These are phyloP conservation scores for Phymatocera aterrima DNA, from an alignment of 2,888 invertebrate genomes.

Conservation along the genomic window DNA sequence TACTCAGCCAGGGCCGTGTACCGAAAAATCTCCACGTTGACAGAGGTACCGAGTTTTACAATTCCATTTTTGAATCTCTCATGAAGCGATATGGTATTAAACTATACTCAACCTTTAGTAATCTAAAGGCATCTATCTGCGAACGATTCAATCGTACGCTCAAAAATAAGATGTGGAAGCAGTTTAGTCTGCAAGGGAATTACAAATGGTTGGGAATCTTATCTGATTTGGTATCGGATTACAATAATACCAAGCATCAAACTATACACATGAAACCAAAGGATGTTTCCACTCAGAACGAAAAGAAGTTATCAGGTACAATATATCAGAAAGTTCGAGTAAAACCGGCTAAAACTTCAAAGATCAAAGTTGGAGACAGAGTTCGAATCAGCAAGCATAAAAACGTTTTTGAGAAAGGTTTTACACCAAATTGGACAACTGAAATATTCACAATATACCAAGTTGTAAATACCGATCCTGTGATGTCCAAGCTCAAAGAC, in stretches of 20 bases:
- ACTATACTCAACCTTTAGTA: too few relatives aligned
- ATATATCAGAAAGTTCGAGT: constrained; percentile 49
- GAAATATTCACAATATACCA: constrained; percentile 65
- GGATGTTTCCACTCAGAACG: constrained; percentile 64
- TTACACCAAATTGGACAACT: constrained; percentile 65
- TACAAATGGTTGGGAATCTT: constrained; percentile 55
- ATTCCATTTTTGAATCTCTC: too few relatives aligned
- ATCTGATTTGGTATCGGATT: constrained; percentile 49
- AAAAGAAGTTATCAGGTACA: constrained; percentile 53
- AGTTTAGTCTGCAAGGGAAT: constrained; percentile 54
- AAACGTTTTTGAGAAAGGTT: too few relatives aligned
- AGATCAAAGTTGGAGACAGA: constrained; percentile 18
- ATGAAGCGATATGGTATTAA: too few relatives aligned
- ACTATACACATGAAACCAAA: constrained; percentile 65
- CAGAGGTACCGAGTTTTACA: too few relatives aligned
- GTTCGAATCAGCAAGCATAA: too few relatives aligned
- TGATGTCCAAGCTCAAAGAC: constrained; percentile 59
- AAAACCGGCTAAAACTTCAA: constrained; percentile 44
- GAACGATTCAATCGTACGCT: constrained; percentile 63
- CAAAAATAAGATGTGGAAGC: constrained; percentile 59
- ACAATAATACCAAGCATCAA: constrained; percentile 66
- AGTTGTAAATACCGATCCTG: constrained; percentile 59
- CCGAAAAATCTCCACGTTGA: too few relatives aligned
- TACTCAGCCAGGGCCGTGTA: too few relatives aligned
- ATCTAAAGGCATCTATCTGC: constrained; percentile 62